A percentile compares a stretch with the other conserved stretches of the same genome.
Conservation (phyloP, 2,113 vertebrate species). For the Hemichromis elongatus region DNA sequence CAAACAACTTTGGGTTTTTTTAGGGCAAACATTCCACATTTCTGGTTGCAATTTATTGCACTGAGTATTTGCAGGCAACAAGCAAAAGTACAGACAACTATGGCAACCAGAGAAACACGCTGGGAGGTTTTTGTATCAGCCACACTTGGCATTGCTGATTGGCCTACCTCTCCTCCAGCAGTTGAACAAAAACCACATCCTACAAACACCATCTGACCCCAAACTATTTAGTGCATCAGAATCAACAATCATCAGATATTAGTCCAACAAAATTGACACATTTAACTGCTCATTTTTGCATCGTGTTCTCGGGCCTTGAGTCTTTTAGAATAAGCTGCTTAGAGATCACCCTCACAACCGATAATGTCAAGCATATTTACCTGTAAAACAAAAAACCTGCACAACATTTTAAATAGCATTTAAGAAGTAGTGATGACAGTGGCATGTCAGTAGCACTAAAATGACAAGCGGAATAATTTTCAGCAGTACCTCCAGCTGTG, state of each 20-base stretch:
- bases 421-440: neutral
- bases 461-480: neutral
- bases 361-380: neutral
- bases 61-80: neutral
- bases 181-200: neutral
- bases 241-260: too few relatives aligned
- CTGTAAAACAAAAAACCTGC: neutral
- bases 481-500: constrained; percentile 74
- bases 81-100: neutral
- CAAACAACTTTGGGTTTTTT: neutral
- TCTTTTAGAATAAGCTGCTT: too few relatives aligned
- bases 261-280: too few relatives aligned
- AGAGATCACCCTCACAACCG: too few relatives aligned
- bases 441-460: neutral
- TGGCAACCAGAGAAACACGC: neutral
- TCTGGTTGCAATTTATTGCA: neutral
- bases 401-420: neutral
- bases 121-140: neutral
- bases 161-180: neutral
- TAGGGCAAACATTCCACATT: neutral
- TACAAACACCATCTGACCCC: neutral
- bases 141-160: neutral
- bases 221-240: neutral
- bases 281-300: too few relatives aligned
- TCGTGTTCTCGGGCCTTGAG: too few relatives aligned